Evolutionary conservation across 2,113 vertebrate genomes (phyloP), one percentile per base, ranked within the genome.

Genomic region (Gavialis gangeticus): DNA sequence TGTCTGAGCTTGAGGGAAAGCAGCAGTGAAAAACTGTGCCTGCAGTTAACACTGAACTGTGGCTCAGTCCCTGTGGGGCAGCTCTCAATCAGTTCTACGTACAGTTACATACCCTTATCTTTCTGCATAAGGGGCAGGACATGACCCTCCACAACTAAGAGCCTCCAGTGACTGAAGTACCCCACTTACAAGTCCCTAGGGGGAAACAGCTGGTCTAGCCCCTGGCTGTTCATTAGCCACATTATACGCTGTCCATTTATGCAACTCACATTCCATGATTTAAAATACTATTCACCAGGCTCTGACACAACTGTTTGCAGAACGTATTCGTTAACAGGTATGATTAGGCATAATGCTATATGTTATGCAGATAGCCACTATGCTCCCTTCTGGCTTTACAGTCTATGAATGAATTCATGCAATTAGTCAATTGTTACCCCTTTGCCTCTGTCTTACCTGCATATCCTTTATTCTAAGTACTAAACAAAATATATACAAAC

Each of bases 201-300:
- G 46, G 46, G 7, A 46, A 46, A 46, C 46, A 46, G 46, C 46
- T 46, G 46, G 46, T 46, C 46, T 46, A 46, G 46, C 46, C 46
- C 46, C 46, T 46, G 7, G 46, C 46, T 46, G 8, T 46, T 46
- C 9, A 46, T 46, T 46, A 46, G 46, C 46, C 46, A 46, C 46
- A 46, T 46, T 46, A 46, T 46, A 46, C 46, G 9, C 8, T 46
- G 46, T 46, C 46, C 46, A 46, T 46, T 46, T 73, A 13, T 67
- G 64, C 30, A 27, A 3, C 56, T 19, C 30, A 2, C 1, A 3
- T 54, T 18, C 22, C 6, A 5, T 0, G 1, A 60, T 46, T 46
- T 1, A 2, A 4, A 22, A 69, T 79, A 63, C 10, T 12, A 25
- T 7, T 22, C 60, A n/a, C 75, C 10, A 67, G 46, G 46, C 46